Conservation (phyloP, 2,888 invertebrate species). For the Epinotia demarniana region DNA sequence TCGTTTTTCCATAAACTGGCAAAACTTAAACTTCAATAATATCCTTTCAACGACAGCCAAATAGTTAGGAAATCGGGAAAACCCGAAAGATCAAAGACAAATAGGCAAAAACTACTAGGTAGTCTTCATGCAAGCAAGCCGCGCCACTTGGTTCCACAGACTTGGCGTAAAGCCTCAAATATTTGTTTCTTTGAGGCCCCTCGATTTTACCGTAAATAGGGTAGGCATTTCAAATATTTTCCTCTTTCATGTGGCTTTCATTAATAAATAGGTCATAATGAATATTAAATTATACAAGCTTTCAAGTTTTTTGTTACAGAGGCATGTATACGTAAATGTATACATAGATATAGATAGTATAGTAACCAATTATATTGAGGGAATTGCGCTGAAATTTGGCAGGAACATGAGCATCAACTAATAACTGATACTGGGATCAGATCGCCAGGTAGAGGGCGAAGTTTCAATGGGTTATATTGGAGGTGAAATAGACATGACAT, state of each 20-base stretch:
- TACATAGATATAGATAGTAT: too few relatives aligned
- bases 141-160: constrained; percentile 52
- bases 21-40: constrained; percentile 2
- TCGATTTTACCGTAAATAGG: constrained; percentile 62
- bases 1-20: neutral
- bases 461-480: too few relatives aligned
- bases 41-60: neutral
- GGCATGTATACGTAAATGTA: neutral
- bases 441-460: too few relatives aligned
- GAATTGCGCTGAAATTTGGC: too few relatives aligned
- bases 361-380: too few relatives aligned
- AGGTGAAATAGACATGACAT: too few relatives aligned
- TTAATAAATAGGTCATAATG: constrained; percentile 29
- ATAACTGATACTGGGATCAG: too few relatives aligned
- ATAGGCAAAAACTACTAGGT: constrained; percentile 45
- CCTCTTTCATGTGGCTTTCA: constrained; percentile 39
- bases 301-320: neutral
- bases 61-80: constrained; percentile 23
- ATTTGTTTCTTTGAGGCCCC: constrained; percentile 69
- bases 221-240: constrained; percentile 56
- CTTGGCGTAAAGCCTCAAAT: constrained; percentile 66
- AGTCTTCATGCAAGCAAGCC: constrained; percentile 43
- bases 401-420: too few relatives aligned
- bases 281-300: constrained; percentile 9
- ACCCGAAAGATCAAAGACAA: constrained; percentile 53